Percentiles rank a stretch among this genome's conserved stretches.
Conservation (phyloP, 2,113 vertebrate genomes). For the Amazona vittata region DNA sequence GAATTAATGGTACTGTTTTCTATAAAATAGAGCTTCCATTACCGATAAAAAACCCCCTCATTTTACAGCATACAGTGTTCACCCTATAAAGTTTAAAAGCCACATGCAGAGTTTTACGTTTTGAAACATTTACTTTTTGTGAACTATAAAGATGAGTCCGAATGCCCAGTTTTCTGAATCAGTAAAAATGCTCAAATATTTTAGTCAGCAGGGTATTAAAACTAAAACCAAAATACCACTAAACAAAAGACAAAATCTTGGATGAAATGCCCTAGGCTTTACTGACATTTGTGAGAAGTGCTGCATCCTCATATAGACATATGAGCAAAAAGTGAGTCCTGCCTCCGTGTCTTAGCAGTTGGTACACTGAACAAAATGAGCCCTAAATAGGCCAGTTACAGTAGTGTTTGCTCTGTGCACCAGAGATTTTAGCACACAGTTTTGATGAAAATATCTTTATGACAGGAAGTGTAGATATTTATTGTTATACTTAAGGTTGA, state of each 20-base stretch:
- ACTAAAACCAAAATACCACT: slow-evolving; percentile 23
- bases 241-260: slow-evolving; percentile 25
- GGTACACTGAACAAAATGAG: not conserved
- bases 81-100: slow-evolving; percentile 45
- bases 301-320: not conserved
- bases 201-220: slow-evolving; percentile 19
- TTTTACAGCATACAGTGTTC: slow-evolving; percentile 9
- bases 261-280: not conserved
- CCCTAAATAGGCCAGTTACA: not conserved
- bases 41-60: not conserved
- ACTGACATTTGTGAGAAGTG: not conserved
- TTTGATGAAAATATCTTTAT: not conserved
- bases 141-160: slow-evolving; percentile 45
- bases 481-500: not conserved
- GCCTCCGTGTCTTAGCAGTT: not conserved
- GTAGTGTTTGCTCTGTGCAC: not conserved
- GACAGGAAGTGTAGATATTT: not conserved
- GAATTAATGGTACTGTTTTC: not conserved
- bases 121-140: slow-evolving; percentile 42
- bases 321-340: not conserved
- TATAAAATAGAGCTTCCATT: slow-evolving; percentile 9
- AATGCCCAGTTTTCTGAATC: slow-evolving; percentile 18
- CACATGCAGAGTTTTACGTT: slow-evolving; percentile 21
- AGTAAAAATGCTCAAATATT: slow-evolving; percentile 28
- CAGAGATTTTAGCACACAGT: not conserved